Evolutionary conservation across 2,888 invertebrate species (phyloP).

Genomic region (Drosophila mimetica): DNA sequence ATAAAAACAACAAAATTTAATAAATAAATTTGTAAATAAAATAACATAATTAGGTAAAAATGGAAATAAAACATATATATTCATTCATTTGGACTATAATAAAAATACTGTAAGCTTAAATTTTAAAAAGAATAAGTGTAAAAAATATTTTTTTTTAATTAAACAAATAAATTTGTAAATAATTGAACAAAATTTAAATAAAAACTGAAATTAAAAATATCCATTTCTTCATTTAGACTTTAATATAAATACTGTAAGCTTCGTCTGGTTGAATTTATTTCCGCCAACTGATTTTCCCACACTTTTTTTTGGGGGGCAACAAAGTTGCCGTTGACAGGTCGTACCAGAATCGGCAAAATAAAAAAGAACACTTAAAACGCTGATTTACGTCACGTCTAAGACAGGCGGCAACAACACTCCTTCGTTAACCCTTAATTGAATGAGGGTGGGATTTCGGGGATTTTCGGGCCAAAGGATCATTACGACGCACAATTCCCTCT

Average conservation of each 20-base stretch:
- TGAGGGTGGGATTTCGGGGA: constrained; percentile 16
- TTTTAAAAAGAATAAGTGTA: too few species aligned
- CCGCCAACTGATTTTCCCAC: too few species aligned
- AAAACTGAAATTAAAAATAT: too few species aligned
- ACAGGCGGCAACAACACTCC: constrained; percentile 44
- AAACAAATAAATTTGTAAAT: too few species aligned
- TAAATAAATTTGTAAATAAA: too few species aligned
- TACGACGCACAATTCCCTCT: constrained; percentile 64
- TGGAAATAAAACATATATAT: too few species aligned
- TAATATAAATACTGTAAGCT: neutral
- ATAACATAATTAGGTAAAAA: too few species aligned
- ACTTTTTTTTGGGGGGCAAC: constrained; percentile 3
- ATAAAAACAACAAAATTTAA: too few species aligned
- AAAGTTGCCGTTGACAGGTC: constrained; percentile 29
- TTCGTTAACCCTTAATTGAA: constrained; percentile 50
- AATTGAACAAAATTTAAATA: too few species aligned
- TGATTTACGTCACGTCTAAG: constrained; percentile 76
- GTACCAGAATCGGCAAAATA: constrained; percentile 48
- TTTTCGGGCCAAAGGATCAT: constrained; percentile 53
- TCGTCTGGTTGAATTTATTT: neutral
- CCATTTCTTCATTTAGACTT: too few species aligned
- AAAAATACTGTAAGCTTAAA: neutral
- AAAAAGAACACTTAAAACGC: constrained; percentile 74
- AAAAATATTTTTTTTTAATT: too few species aligned
- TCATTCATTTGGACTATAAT: too few species aligned